These are phyloP conservation scores for Enteromius radiatus DNA, from an alignment of 2,797 vertebrate genomes.

Conservation along the genomic window DNA sequence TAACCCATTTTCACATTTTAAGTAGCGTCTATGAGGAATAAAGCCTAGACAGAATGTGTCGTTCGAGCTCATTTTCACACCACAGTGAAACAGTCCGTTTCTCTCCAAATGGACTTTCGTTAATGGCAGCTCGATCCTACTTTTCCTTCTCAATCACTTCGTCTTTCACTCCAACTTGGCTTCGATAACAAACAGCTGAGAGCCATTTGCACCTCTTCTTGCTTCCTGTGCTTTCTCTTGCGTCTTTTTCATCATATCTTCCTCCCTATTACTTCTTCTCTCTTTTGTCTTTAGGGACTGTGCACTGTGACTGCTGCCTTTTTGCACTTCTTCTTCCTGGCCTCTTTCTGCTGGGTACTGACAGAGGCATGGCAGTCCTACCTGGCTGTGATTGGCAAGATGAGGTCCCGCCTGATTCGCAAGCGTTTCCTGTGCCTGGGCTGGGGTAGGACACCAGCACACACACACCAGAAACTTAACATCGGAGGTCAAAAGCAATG, in stretches of 20 bases:
- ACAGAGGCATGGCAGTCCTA: conserved; percentile 99
- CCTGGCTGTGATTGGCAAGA: conserved; percentile 95
- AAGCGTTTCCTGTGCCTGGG: conserved; percentile 98
- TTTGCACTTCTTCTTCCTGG: conserved; percentile 98
- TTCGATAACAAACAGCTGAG: conserved; percentile 15
- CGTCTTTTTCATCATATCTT: not conserved
- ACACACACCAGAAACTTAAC: conserved; percentile 26
- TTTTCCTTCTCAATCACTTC: conserved; percentile 20
- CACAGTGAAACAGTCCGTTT: conserved; percentile 1
- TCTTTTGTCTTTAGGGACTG: conserved; percentile 80
- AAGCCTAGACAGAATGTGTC: not conserved
- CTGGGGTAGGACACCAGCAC: conserved; percentile 86
- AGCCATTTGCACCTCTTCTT: conserved; percentile 34
- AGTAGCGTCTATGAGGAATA: not conserved
- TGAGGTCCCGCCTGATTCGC: conserved; percentile 95
- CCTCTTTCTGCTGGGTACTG: conserved; percentile 99
- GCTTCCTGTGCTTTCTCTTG: conserved; percentile 4
- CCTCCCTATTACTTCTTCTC: not conserved
- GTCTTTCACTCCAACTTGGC: not conserved
- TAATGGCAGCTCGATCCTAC: not conserved
- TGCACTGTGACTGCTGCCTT: conserved; percentile 97
- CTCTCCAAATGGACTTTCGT: not conserved
- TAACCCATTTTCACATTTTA: conserved; percentile 19
- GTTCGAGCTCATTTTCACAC: conserved; percentile 3
- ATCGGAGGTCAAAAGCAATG: conserved; percentile 11